phyloP scores from a whole-genome alignment of 2,888 invertebrate species.

The Nomada fabriciana region DNA sequence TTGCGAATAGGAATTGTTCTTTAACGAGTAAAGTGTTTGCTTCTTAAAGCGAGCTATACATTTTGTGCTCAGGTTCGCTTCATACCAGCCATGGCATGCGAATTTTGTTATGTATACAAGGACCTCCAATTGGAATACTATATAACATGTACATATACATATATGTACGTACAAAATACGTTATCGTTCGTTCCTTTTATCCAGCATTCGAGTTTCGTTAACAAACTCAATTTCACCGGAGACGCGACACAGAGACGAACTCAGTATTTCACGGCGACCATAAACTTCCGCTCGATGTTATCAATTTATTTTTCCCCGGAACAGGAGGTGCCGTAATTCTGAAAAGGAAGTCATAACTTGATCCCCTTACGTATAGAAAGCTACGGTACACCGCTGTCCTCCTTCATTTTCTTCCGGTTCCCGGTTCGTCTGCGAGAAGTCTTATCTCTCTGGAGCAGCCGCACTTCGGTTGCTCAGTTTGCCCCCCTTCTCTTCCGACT shows the following conservation, averaged over 20 bases:
- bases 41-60: no score
- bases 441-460: constrained; percentile 68
- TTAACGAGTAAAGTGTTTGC: no score
- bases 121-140: no score
- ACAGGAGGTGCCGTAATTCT: constrained; percentile 49
- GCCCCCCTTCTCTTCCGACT: neutral
- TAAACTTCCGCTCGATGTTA: constrained; percentile 58
- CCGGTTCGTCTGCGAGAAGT: constrained; percentile 57
- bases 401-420: constrained; percentile 48
- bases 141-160: no score
- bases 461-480: constrained; percentile 50
- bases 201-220: constrained; percentile 5
- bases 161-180: neutral
- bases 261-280: constrained; percentile 49
- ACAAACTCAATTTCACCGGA: constrained; percentile 38
- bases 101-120: no score
- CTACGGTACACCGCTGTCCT: constrained; percentile 44
- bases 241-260: constrained; percentile 1
- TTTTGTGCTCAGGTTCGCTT: no score
- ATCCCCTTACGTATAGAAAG: constrained; percentile 47
- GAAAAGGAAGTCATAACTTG: constrained; percentile 52
- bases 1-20: no score
- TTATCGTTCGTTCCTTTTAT: neutral
- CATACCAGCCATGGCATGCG: no score
- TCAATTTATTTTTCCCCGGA: constrained; percentile 61